These are phyloP conservation scores for Pristionchus pacificus DNA, from an alignment of 1,140 invertebrate species.

Conservation along the genomic window DNA sequence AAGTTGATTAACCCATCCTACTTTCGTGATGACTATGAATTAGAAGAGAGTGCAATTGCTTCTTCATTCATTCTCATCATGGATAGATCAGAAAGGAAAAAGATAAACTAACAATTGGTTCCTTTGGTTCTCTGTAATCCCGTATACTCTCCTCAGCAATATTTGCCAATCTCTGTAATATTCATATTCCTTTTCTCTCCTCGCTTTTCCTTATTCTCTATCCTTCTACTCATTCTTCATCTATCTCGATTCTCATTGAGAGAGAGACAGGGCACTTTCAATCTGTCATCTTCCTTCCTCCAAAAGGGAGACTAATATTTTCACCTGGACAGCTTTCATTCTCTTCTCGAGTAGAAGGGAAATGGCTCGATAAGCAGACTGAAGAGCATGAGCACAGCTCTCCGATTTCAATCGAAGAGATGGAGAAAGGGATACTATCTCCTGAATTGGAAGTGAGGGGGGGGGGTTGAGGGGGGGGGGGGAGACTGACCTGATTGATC, in stretches of 20 bases:
- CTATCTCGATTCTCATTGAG: slow-evolving; percentile 11
- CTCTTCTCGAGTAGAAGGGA: too few species aligned
- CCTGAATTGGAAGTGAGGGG: too few species aligned
- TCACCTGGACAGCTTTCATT: too few species aligned
- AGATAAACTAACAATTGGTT: background rate
- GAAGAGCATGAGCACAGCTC: too few species aligned
- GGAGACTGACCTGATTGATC: too few species aligned
- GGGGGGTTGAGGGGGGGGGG: too few species aligned
- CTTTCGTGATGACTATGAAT: slow-evolving; percentile 3
- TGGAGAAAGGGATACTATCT: too few species aligned
- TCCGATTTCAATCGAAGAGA: too few species aligned
- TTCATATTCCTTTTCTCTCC: slow-evolving; percentile 4
- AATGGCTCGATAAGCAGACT: too few species aligned
- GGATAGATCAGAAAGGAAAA: background rate
- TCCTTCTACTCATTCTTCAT: slow-evolving; percentile 2
- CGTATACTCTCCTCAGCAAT: background rate
- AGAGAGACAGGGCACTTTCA: too few species aligned
- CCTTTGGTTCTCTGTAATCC: background rate
- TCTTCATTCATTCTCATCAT: background rate
- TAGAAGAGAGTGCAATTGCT: background rate
- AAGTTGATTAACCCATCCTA: slow-evolving; percentile 10
- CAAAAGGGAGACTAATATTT: too few species aligned
- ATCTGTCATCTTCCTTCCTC: too few species aligned
- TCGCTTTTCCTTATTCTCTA: background rate
- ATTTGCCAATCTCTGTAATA: slow-evolving; percentile 4